Base-by-base conservation (phyloP, 2,113 vertebrate genomes). In the Dolichotis patagonum region DNA sequence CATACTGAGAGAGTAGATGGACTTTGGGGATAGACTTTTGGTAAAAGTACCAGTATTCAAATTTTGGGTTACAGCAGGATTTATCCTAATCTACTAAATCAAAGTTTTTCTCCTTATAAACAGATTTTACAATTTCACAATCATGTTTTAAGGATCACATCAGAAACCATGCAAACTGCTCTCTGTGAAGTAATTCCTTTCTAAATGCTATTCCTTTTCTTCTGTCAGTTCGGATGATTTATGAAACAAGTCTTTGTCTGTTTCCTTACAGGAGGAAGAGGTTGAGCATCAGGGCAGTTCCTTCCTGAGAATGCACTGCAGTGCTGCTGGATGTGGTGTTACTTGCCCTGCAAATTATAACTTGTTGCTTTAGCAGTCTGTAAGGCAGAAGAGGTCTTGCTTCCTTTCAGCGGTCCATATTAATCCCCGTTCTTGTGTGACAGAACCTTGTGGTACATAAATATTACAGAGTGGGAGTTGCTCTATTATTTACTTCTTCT, bases 401-500 rank as follows among this genome's bases (percentile, higher is more conserved):
- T 60, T 98, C 56, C 52, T 52, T 82, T 92, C 65, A 75, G 83
- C 30, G 46, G 49, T 75, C 43, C 67, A 2, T 91, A 89, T 94
- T 91, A 95, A 83, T 77, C 69, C 80, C 75, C 26, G 63, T 14
- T 46, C 63, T 41, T 41, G 9, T 9, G 58, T 81, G 90, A 95
- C 94, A 97, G 87, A 92, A 73, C 56, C 30, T 60, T 56, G 43
- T 60, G 69, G 38, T 32, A 73, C 85, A 94, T 96, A 82, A 69
- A 97, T 95, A 95, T 69, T 90, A 30, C 63, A 90, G 58, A 85
- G 41, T 93, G 60, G 69, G n/a, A 62, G 38, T 89, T 97, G 77
- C 43, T 97, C 38, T 92, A 92, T 97, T 97, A 98, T 96, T 97
- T 98, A 98, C 90, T 93, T 54, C 90, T 97, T 86, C 75, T 82